Percentiles rank a stretch among this genome's conserved stretches.
Conservation (phyloP, 2,797 vertebrate genomes). For the Sphenodon punctatus region DNA sequence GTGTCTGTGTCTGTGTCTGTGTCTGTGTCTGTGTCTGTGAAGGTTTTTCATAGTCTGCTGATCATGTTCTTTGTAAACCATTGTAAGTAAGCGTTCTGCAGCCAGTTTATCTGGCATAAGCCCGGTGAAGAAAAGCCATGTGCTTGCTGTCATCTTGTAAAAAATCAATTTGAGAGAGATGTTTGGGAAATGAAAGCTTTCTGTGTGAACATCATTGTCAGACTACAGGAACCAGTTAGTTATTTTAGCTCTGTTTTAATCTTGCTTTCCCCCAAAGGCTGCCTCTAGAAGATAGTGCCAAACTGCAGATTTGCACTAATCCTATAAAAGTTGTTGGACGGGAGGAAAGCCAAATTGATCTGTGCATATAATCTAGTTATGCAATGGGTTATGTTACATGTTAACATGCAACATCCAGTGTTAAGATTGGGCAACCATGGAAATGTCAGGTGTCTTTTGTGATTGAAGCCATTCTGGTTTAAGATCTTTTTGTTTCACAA, state of each 20-base stretch:
- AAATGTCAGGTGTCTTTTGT: not conserved
- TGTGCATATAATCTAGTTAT: not conserved
- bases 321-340: not conserved
- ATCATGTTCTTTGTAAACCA: not conserved
- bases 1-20: too few relatives aligned
- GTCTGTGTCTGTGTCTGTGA: too few relatives aligned
- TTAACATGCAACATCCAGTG: not conserved
- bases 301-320: not conserved
- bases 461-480: not conserved
- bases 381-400: too few relatives aligned
- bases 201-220: not conserved
- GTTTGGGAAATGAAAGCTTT: not conserved
- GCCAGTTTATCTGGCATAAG: too few relatives aligned
- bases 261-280: not conserved
- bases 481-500: not conserved
- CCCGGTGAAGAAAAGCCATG: too few relatives aligned
- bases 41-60: not conserved
- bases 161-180: fast-evolving
- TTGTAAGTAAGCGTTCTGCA: too few relatives aligned
- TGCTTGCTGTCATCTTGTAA: too few relatives aligned
- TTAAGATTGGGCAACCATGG: conserved; percentile 38
- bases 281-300: not conserved
- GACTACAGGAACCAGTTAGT: not conserved
- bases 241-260: not conserved
- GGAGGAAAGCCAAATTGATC: not conserved